Conservation (phyloP, 2,797 vertebrate species). For the Poecilia velifera region DNA sequence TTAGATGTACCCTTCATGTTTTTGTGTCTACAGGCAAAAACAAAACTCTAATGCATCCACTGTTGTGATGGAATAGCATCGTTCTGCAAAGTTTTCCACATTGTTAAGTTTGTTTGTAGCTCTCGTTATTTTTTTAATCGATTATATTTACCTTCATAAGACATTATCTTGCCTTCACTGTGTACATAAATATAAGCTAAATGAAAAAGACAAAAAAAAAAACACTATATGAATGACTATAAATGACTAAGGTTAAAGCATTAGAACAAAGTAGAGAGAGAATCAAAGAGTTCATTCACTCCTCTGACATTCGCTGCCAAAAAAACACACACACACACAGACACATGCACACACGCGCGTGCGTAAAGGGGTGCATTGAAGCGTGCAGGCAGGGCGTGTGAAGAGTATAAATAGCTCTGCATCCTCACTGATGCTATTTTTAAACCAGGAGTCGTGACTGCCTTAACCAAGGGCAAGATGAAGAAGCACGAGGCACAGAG, state of each 20-base stretch:
- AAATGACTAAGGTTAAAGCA: conserved; percentile 67
- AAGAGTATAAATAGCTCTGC: conserved; percentile 79
- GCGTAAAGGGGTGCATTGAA: conserved; percentile 45
- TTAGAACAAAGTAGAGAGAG: conserved; percentile 55
- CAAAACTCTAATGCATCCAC: conserved; percentile 34
- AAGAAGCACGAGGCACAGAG: conserved; percentile 24
- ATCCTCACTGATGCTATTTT: conserved; percentile 75
- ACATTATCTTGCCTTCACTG: not conserved
- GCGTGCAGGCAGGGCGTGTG: conserved; percentile 64
- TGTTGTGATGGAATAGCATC: conserved; percentile 31
- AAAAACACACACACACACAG: conserved; percentile 2
- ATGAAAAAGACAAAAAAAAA: conserved; percentile 4
- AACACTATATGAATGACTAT: conserved; percentile 45
- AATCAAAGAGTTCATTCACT: conserved; percentile 62
- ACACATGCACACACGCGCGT: not conserved
- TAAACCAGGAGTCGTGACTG: conserved; percentile 71
- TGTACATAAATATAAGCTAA: conserved; percentile 26
- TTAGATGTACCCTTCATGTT: conserved; percentile 50
- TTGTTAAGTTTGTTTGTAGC: conserved; percentile 15
- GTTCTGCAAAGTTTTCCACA: conserved; percentile 9
- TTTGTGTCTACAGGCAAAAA: conserved; percentile 53
- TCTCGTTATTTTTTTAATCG: conserved; percentile 28
- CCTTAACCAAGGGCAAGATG: conserved; percentile 71
- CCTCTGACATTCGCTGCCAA: conserved; percentile 17
- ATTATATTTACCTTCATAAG: conserved; percentile 6